Evolutionary conservation across 1,140 invertebrate species (phyloP).

Genomic region (Drosophila carrolli): DNA sequence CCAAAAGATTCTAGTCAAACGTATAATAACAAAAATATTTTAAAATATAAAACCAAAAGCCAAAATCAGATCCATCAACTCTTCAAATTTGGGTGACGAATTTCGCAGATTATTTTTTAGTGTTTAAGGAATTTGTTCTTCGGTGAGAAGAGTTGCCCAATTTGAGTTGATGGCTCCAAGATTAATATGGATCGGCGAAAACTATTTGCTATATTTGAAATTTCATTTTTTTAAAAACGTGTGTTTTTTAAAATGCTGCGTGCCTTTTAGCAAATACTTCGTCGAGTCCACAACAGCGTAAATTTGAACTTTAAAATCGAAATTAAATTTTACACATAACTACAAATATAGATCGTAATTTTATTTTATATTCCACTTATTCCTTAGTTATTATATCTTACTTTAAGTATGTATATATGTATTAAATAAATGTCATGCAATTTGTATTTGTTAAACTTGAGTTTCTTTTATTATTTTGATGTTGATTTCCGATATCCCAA

Average conservation of each 20-base stretch:
- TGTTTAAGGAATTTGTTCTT: slow-evolving; percentile 74
- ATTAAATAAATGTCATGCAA: slow-evolving; percentile 61
- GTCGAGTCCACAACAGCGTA: slow-evolving; percentile 30
- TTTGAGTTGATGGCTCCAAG: slow-evolving; percentile 26
- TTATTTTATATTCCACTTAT: slow-evolving; percentile 51
- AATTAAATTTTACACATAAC: slow-evolving; percentile 18
- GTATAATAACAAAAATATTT: slow-evolving; percentile 35
- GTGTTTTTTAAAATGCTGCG: slow-evolving; percentile 83
- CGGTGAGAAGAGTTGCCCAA: slow-evolving; percentile 14
- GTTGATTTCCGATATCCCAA: slow-evolving; percentile 16
- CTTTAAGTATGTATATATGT: slow-evolving; percentile 59
- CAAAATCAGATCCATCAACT: slow-evolving; percentile 25
- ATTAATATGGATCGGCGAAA: slow-evolving; percentile 36
- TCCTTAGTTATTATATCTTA: slow-evolving; percentile 57
- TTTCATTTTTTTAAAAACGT: slow-evolving; percentile 78
- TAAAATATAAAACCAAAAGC: slow-evolving; percentile 12
- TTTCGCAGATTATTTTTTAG: slow-evolving; percentile 71
- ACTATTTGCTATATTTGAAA: slow-evolving; percentile 70
- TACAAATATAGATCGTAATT: slow-evolving; percentile 50
- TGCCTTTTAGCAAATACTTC: slow-evolving; percentile 79
- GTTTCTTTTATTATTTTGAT: slow-evolving; percentile 37
- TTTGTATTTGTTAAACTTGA: slow-evolving; percentile 64
- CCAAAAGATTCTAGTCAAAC: slow-evolving; percentile 67
- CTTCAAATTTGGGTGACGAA: slow-evolving; percentile 3
- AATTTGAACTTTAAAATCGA: slow-evolving; percentile 18